Base-by-base conservation (phyloP, 30 jellyfish, hydroid and myxozoan genomes). In the Turritopsis dohrnii region DNA sequence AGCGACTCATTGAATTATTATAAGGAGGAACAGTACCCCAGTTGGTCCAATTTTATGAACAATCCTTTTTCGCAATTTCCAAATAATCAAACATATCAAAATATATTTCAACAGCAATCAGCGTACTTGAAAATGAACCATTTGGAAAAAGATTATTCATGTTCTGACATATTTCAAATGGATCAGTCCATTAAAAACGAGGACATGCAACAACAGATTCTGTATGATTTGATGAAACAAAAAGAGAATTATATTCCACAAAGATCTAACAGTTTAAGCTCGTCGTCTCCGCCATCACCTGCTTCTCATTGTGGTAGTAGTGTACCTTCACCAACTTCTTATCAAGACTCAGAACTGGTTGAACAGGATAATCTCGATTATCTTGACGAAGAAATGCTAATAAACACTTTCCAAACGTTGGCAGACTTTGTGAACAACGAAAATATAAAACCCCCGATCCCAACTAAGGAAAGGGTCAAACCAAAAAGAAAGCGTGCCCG, bases 401-500 rank as follows among this genome's bases (percentile, higher is more conserved):
- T 69, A n/a, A 69, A 69, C 31, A 69, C 77, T 1, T 69, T 69
- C 77, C 9, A 69, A 69, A 69, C 77, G 8, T n/a, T 69, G 30
- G 77, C 77, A 9, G 77, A 69, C 8, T 69, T 69, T 69, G 77
- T 69, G 16, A 27, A 69, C 22, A 69, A 69, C 77, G 77, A 69
- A n/a, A n/a, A 23, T 19, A 27, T 27, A 23, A 69, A 69, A 69
- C 77, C 77, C 16, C 77, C 77, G 9, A 19, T 27, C 9, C 28
- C 9, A 19, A 21, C 73, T 60, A 69, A 69, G 19, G 30, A 27
- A 69, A 69, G 19, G 19, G 19, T 27, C 28, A 69, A 69, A 19
- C 77, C 77, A n/a, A 69, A 69, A 69, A 69, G 77, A 69, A 69
- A 69, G 19, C 28, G 77, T 1, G 28, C 77, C 8, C 77, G 77